Base-by-base conservation (phyloP, 2,888 invertebrate genomes). In the Ichneumon xanthorius region DNA sequence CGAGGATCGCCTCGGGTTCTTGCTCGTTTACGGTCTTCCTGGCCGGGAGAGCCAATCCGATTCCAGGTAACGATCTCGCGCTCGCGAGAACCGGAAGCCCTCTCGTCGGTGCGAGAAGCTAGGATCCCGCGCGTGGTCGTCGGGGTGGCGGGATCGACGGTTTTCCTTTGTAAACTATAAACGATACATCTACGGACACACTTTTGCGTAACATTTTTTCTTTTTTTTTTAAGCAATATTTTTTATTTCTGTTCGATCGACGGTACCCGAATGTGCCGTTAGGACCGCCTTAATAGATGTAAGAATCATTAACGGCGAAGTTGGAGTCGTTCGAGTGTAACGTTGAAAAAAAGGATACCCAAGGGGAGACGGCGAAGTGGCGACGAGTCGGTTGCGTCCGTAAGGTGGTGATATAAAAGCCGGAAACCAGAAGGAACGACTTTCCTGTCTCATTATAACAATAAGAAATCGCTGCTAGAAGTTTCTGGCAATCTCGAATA, bases 11-110 rank as follows among this genome's bases (percentile, higher is more conserved):
- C 67, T 61, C 50, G 45, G 68, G 22, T 77, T 61, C 33, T 61
- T 53, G 40, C 70, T 22, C 76, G 65, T 80, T 80, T 84, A 65
- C 80, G 67, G 63, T 81, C 85, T 79, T 82, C 82, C 78, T 4
- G 40, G 55, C 80, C 82, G 14, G 30, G 55, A 58, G 53, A 53
- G 16, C 67, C 55, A 58, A 45, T 58, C 50, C 71, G 55, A 82
- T 67, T 78, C 77, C 65, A 72, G 45, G 45, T 77, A 77, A 72
- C 71, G 71, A 72, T 78, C 55, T 16, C 22, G 22, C 68, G 14
- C 53, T 67, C 53, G 33, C 48, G 73, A 68, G 67, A 71, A 78
- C 48, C 68, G 45, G 81, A 50, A 50, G 70, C 50, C 7, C 58
- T 7, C 16, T 50, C 45, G 4, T 45, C 40, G 9, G 11, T 40